Evolutionary conservation across 2,888 invertebrate genomes (phyloP), one percentile per base, ranked within the genome.

Genomic region (Noctuana brunneofusca): DNA sequence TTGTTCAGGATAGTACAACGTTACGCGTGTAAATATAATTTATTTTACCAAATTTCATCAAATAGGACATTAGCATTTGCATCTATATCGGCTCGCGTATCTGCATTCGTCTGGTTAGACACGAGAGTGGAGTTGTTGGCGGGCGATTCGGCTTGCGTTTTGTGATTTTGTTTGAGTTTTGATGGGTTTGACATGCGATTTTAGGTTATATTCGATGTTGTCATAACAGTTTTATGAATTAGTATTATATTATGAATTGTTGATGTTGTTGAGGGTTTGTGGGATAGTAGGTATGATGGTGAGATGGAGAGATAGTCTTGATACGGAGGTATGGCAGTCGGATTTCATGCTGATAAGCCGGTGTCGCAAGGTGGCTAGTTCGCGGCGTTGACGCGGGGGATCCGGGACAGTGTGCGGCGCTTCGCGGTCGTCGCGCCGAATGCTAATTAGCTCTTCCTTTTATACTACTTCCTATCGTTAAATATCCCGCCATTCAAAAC

Each of bases 31-130:
- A 78, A 80, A 83, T 81, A 76, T 75, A 81, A 76, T 79, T 79
- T 80, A 85, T 82, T 86, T 84, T 84, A 86, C 89, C 84, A 85
- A 90, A 89, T 83, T 88, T 90, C 83, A 84, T 89, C 86, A 90
- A 90, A 89, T 91, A 89, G 89, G 87, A 86, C 88, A 89, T 90
- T 88, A 89, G 87, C 88, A 92, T 90, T 90, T 87, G 87, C 87
- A 86, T 88, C 88, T 89, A 89, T 89, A 87, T 89, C 83, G 85
- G 87, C 80, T 87, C 80, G 89, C 88, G 87, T 89, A 89, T 87
- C 86, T 81, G 81, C 78, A 86, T 83, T 80, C 84, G 85, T 83
- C 75, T 82, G 81, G 81, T 78, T 77, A 83, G 80, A 79, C 81
- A 78, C 66, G 77, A 76, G 79, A 80, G 77, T 79, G 72, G 73